Evolutionary conservation across 1,140 invertebrate genomes (phyloP).

Genomic region (Babylonia areolata): DNA sequence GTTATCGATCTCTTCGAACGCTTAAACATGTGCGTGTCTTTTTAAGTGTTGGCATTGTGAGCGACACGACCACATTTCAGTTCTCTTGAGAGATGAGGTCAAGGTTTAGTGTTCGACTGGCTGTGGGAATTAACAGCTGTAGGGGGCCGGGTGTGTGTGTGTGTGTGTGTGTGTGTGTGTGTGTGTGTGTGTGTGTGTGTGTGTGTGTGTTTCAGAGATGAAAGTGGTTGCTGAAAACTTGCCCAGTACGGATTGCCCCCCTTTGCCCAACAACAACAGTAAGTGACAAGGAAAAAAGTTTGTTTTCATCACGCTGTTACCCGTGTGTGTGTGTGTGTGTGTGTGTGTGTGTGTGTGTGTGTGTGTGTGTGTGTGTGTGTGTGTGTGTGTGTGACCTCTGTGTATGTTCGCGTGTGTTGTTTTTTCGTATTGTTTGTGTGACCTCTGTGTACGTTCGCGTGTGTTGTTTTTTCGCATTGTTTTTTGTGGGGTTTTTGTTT

Average conservation of each 20-base stretch:
- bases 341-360: background rate
- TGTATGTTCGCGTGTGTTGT: background rate
- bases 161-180: background rate
- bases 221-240: background rate
- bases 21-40: no score
- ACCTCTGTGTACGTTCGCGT: background rate
- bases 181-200: slow-evolving; percentile 9
- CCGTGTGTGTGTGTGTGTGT: background rate
- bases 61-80: no score
- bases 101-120: no score
- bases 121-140: no score
- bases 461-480: background rate
- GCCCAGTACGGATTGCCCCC: background rate
- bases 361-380: slow-evolving; percentile 5
- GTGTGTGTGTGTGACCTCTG: background rate
- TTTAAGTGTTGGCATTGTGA: no score
- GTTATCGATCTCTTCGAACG: no score
- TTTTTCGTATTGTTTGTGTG: background rate
- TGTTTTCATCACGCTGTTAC: no score
- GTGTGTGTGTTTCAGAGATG: background rate
- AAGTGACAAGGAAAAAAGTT: background rate
- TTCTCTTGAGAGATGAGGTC: no score
- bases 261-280: background rate
- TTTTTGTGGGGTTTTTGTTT: no score
- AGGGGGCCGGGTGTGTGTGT: background rate